phyloP scores from a whole-genome alignment of 2,888 invertebrate species.

The Drosophila subquinaria region DNA sequence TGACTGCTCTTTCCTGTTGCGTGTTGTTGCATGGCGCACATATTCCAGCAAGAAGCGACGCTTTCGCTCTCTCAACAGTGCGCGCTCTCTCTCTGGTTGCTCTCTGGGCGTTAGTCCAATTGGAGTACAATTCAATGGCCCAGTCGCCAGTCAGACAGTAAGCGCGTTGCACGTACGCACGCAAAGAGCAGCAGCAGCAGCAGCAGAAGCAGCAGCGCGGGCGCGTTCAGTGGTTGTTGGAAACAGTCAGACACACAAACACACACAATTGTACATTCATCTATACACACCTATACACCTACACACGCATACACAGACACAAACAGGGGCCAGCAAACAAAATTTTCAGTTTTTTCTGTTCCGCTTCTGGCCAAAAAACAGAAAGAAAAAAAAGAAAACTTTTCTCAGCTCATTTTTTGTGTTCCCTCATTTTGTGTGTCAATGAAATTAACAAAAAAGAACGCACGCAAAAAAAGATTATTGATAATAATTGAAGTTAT shows the following conservation, averaged over 20 bases:
- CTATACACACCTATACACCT: constrained; percentile 26
- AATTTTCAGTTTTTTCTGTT: constrained; percentile 67
- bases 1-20: constrained; percentile 59
- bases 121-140: constrained; percentile 27
- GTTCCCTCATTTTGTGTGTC: constrained; percentile 26
- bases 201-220: constrained; percentile 68
- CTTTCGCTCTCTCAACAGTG: constrained; percentile 12
- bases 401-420: constrained; percentile 35
- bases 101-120: constrained; percentile 56
- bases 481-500: constrained; percentile 9
- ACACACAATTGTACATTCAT: constrained; percentile 19
- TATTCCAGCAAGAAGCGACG: constrained; percentile 48
- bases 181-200: constrained; percentile 71
- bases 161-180: constrained; percentile 79
- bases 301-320: constrained; percentile 32
- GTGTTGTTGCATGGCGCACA: constrained; percentile 52
- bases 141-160: constrained; percentile 78
- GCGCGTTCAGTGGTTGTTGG: constrained; percentile 78
- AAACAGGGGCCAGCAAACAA: constrained; percentile 64
- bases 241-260: constrained; percentile 67
- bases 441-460: constrained; percentile 17
- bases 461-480: constrained; percentile 1
- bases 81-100: constrained; percentile 11
- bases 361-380: constrained; percentile 46
- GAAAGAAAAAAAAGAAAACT: constrained; percentile 32